Evolutionary conservation across 2,888 invertebrate genomes (phyloP), one percentile per base, ranked within the genome.

Genomic region (Panopea generosa): DNA sequence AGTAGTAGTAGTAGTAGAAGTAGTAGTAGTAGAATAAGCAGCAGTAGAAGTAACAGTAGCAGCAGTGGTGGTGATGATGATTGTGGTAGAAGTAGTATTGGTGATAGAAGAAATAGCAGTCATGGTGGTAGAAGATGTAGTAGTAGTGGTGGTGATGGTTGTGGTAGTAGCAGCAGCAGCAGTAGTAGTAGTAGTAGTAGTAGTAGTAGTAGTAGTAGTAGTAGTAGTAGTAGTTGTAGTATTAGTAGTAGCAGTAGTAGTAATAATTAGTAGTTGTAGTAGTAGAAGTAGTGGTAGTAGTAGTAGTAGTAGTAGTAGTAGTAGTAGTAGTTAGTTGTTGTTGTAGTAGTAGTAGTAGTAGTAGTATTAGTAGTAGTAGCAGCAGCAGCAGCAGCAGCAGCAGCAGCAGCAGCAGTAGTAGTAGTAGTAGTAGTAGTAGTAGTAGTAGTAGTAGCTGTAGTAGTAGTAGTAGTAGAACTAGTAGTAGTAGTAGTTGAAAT

Each of bases 261-360:
- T 33, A 33, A 11, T 33, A 50, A 50, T 49, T 49, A 33, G 33
- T 33, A 33, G 33, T 33, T 7, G 33, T 33, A 33, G 33, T 33
- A 33, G 33, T 33, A 33, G 33, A 7, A 33, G 33, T 33, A 33
- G 33, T 33, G 11, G 50, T 62, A 38, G 62, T 62, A 50, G 62
- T 62, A 62, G 62, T 62, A 62, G 62, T 50, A 50, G 62, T 50
- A 62, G 33, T 33, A 33, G 33, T 52, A 52, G 52, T 6, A 52
- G 22, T 16, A 52, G 52, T 22, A 52, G 20, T 22, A 52, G 26
- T 24, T 57, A 52, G 22, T 52, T 6, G 52, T 24, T 3, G 52
- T 52, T 20, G 20, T 22, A 22, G 52, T 52, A 22, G 4, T 24
- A 20, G 52, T 52, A 24, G 26, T 24, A 52, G 14, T 52, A 52